A percentile compares a stretch with the other conserved stretches of the same genome.
Evolutionary conservation across 1,140 invertebrate genomes (phyloP).

Genomic region (Drosophila guanche): DNA sequence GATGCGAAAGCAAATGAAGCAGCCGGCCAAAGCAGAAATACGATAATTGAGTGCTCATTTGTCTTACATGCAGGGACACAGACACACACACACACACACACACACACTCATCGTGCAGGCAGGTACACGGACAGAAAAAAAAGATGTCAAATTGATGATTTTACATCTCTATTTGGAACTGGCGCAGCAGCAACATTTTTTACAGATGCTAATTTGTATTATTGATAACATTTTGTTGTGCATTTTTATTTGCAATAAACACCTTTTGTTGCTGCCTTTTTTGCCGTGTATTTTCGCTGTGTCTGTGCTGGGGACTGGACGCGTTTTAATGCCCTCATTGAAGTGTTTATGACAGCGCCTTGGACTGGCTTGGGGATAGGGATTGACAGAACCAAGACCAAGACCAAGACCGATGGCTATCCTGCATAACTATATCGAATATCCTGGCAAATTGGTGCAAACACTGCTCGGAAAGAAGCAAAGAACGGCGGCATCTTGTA

Average conservation of each 20-base stretch:
- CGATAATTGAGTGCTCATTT: slow-evolving; percentile 81
- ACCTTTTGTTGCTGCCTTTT: too few relatives aligned
- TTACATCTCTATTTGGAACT: too few relatives aligned
- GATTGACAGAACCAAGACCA: neutral
- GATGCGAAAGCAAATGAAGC: slow-evolving; percentile 70
- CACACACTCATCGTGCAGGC: slow-evolving; percentile 15
- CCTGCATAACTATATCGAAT: slow-evolving; percentile 74
- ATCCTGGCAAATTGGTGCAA: slow-evolving; percentile 52
- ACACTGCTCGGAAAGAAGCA: slow-evolving; percentile 20
- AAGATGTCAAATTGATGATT: too few relatives aligned
- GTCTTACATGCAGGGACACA: slow-evolving; percentile 64
- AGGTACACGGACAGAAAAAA: neutral
- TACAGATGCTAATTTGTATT: too few relatives aligned
- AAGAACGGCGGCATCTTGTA: slow-evolving; percentile 32
- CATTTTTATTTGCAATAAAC: too few relatives aligned
- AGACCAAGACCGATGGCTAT: neutral
- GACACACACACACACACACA: neutral
- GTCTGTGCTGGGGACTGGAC: slow-evolving; percentile 50
- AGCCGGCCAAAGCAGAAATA: slow-evolving; percentile 75
- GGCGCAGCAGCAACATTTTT: too few relatives aligned
- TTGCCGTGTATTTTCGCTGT: slow-evolving; percentile 1
- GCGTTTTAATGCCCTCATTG: slow-evolving; percentile 72
- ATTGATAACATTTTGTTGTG: too few relatives aligned
- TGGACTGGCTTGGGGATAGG: slow-evolving; percentile 4
- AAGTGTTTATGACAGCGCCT: slow-evolving; percentile 76